These are phyloP conservation scores for Pseudomyrmex dendroicus DNA, from an alignment of 1,140 invertebrate genomes.

Conservation along the genomic window DNA sequence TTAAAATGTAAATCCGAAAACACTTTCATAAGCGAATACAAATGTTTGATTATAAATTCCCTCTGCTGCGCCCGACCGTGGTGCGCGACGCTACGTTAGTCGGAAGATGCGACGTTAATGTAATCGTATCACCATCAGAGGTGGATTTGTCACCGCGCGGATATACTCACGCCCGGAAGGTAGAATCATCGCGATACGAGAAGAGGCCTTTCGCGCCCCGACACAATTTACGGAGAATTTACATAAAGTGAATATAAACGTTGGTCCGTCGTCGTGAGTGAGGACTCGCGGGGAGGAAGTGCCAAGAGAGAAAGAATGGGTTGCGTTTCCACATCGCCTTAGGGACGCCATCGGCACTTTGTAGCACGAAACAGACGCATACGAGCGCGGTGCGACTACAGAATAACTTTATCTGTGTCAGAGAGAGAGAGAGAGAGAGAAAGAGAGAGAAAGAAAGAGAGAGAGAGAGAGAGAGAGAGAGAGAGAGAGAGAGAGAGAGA, in stretches of 20 bases:
- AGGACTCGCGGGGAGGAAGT: not conserved
- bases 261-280: slow-evolving; percentile 69
- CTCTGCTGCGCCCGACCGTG: not conserved
- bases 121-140: slow-evolving; percentile 58
- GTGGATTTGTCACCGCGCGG: slow-evolving; percentile 50
- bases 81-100: not conserved
- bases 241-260: slow-evolving; percentile 77
- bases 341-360: slow-evolving; percentile 72
- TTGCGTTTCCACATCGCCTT: slow-evolving; percentile 71
- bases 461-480: not conserved
- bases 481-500: too few relatives aligned
- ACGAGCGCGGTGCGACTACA: not conserved
- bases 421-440: not conserved
- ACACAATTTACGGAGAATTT: slow-evolving; percentile 79
- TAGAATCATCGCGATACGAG: slow-evolving; percentile 45
- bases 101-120: slow-evolving; percentile 47
- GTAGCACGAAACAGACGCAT: slow-evolving; percentile 42
- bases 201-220: slow-evolving; percentile 52
- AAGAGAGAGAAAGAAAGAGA: too few relatives aligned
- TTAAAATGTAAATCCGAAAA: slow-evolving; percentile 27
- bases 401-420: slow-evolving; percentile 25
- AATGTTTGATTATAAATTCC: slow-evolving; percentile 40
- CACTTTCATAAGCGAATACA: slow-evolving; percentile 23
- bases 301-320: slow-evolving; percentile 1
- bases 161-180: slow-evolving; percentile 15